phyloP scores from a whole-genome alignment of 1,140 invertebrate genomes.

The Macrocentrus cingulum region DNA sequence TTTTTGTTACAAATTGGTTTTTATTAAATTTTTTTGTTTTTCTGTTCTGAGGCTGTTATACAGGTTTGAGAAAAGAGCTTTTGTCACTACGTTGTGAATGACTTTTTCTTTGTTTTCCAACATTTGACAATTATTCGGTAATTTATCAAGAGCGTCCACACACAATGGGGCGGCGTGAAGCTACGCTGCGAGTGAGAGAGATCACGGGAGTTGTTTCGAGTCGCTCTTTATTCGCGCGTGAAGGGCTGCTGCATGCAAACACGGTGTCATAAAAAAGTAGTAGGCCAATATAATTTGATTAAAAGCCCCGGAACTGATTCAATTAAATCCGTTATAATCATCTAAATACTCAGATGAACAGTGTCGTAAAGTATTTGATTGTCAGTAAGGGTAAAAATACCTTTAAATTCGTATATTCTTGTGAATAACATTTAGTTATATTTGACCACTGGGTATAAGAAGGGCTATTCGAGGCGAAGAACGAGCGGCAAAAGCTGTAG shows the following conservation, averaged over 20 bases:
- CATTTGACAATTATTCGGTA: slow-evolving; percentile 61
- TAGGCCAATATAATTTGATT: not conserved
- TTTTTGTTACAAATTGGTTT: too few relatives aligned
- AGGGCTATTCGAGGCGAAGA: slow-evolving; percentile 41
- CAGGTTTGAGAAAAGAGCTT: too few relatives aligned
- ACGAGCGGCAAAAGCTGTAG: slow-evolving; percentile 39
- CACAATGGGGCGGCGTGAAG: slow-evolving; percentile 49
- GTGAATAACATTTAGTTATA: slow-evolving; percentile 8
- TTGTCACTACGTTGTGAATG: slow-evolving; percentile 13
- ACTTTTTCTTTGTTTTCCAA: slow-evolving; percentile 23
- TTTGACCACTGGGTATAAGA: slow-evolving; percentile 42
- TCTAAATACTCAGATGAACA: too few relatives aligned
- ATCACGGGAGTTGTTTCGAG: slow-evolving; percentile 34
- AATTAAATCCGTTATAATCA: not conserved
- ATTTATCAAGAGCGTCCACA: slow-evolving; percentile 57
- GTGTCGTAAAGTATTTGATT: too few relatives aligned
- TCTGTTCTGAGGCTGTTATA: too few relatives aligned
- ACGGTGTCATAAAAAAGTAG: slow-evolving; percentile 42
- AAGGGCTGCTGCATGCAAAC: slow-evolving; percentile 28
- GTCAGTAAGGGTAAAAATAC: too few relatives aligned
- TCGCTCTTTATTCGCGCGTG: slow-evolving; percentile 28
- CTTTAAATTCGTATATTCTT: too few relatives aligned
- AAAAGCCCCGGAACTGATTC: not conserved
- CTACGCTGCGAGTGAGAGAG: slow-evolving; percentile 33
- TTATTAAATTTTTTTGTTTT: not conserved